phyloP scores from a whole-genome alignment of 2,113 vertebrate genomes.

The Engystomops pustulosus region DNA sequence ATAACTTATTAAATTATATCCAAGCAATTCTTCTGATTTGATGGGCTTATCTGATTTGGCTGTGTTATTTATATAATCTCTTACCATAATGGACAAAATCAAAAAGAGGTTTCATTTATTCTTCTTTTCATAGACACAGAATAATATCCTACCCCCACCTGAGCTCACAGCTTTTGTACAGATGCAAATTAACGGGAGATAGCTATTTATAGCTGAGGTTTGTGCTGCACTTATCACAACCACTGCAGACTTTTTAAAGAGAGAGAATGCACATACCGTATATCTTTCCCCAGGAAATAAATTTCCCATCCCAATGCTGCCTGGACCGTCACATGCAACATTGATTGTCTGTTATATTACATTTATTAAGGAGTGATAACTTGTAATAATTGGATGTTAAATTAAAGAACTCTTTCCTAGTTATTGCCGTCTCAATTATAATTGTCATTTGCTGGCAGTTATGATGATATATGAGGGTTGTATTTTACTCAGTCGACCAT shows the following conservation, averaged over 20 bases:
- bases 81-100: constrained; percentile 59
- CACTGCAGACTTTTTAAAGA: constrained; percentile 74
- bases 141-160: constrained; percentile 59
- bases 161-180: constrained; percentile 77
- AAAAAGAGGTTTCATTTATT: constrained; percentile 62
- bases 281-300: constrained; percentile 78
- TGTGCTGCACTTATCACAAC: constrained; percentile 76
- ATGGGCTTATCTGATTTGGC: constrained; percentile 65
- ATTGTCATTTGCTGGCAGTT: constrained; percentile 98
- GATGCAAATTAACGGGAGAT: constrained; percentile 77
- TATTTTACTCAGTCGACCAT: constrained; percentile 95
- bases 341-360: constrained; percentile 99
- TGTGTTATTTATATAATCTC: constrained; percentile 58
- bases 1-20: constrained; percentile 62
- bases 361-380: constrained; percentile 99
- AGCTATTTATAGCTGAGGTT: constrained; percentile 78
- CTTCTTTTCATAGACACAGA: constrained; percentile 66
- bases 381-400: constrained; percentile 99
- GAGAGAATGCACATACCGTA: constrained; percentile 65
- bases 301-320: constrained; percentile 81
- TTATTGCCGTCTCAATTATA: constrained; percentile 99
- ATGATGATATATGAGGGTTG: constrained; percentile 99
- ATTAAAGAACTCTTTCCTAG: constrained; percentile 97
- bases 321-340: constrained; percentile 93
- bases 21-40: constrained; percentile 62